Conservation (phyloP, 2,888 invertebrate species). For the Athetis lepigone region DNA sequence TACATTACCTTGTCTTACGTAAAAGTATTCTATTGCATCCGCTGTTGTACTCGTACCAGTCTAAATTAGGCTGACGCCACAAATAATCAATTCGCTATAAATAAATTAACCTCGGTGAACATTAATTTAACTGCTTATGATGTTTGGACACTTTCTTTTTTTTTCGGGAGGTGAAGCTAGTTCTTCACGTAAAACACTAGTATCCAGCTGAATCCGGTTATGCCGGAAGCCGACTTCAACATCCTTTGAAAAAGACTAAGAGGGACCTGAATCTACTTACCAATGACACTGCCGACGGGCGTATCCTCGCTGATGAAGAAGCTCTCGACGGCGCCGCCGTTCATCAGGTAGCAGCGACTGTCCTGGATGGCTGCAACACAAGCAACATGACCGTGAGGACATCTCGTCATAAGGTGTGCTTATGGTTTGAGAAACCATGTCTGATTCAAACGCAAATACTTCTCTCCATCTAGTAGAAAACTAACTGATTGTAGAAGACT, state of each 20-base stretch:
- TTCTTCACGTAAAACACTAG: too few relatives aligned
- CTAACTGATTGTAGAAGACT: neutral
- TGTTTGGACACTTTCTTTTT: too few relatives aligned
- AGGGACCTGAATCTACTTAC: constrained; percentile 74
- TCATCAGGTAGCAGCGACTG: constrained; percentile 97
- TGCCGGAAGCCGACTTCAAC: too few relatives aligned
- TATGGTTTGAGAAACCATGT: neutral
- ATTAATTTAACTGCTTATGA: too few relatives aligned
- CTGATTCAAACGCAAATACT: too few relatives aligned
- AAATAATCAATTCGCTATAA: constrained; percentile 7
- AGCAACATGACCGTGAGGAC: neutral
- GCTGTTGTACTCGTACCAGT: neutral
- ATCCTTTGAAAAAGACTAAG: too few relatives aligned
- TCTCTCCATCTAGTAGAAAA: too few relatives aligned
- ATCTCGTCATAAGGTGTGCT: neutral
- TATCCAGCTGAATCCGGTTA: too few relatives aligned
- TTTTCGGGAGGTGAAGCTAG: too few relatives aligned
- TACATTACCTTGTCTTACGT: constrained; percentile 2
- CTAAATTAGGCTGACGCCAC: neutral
- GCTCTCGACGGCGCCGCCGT: constrained; percentile 97
- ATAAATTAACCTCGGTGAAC: neutral
- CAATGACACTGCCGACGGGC: constrained; percentile 94
- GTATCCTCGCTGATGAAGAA: constrained; percentile 97
- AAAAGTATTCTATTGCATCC: constrained; percentile 5
- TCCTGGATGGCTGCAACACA: constrained; percentile 92